Evolutionary conservation across 2,113 vertebrate genomes (phyloP).

Genomic region (Corythornis vintsioides): DNA sequence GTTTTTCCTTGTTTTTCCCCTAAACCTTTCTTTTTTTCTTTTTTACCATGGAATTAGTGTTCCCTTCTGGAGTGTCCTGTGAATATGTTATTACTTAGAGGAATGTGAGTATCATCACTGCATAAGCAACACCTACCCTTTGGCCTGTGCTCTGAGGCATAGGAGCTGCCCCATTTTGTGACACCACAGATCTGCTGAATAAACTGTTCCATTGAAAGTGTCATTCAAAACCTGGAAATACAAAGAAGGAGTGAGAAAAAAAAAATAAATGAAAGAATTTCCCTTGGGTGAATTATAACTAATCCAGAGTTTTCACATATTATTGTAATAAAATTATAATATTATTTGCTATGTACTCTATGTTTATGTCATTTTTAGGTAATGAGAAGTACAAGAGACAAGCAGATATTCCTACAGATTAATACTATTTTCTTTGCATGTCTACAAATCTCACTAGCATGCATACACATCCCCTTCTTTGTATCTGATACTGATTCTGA

Average conservation of each 20-base stretch:
- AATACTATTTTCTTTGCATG: neutral
- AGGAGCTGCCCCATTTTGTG: fast-evolving
- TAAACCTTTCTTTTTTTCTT: too few species aligned
- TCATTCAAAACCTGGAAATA: neutral
- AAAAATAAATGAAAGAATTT: neutral
- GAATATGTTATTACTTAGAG: neutral
- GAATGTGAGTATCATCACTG: neutral
- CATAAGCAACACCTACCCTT: neutral
- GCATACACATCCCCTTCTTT: neutral
- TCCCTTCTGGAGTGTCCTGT: neutral
- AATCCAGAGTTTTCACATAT: neutral
- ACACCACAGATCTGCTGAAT: neutral
- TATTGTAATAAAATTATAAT: neutral
- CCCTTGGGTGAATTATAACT: neutral
- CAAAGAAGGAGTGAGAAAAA: fast-evolving
- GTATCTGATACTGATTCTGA: neutral
- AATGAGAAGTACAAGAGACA: neutral
- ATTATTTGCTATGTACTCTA: neutral
- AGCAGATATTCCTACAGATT: neutral
- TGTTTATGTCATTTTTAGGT: neutral
- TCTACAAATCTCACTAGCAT: neutral
- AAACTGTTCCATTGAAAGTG: neutral
- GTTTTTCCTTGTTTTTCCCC: too few species aligned
- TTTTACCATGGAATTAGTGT: neutral
- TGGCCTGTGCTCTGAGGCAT: fast-evolving